A percentile compares a stretch with the other conserved stretches of the same genome.
Evolutionary conservation across 2,888 invertebrate species (phyloP).

Genomic region (Drosophila diplacantha): DNA sequence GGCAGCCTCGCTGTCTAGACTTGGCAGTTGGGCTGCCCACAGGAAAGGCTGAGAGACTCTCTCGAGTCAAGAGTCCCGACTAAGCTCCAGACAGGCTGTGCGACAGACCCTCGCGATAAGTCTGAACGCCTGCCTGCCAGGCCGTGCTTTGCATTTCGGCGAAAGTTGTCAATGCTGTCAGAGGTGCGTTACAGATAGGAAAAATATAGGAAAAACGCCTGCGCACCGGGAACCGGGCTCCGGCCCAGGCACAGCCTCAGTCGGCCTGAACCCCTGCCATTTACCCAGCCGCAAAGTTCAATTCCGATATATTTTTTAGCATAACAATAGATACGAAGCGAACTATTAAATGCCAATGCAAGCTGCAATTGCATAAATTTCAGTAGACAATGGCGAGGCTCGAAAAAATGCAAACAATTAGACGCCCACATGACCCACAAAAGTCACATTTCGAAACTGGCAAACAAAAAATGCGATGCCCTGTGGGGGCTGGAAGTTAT

Average conservation of each 20-base stretch:
- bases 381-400: constrained; percentile 39
- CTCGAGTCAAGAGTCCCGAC: not conserved
- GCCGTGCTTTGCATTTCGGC: constrained; percentile 42
- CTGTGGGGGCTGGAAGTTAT: constrained; percentile 43
- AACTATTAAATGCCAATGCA: constrained; percentile 55
- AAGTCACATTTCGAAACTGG: constrained; percentile 31
- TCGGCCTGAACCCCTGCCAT: constrained; percentile 46
- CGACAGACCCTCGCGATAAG: constrained; percentile 40
- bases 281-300: constrained; percentile 46
- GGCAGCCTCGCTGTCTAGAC: constrained; percentile 54
- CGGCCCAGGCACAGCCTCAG: not conserved
- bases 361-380: constrained; percentile 46
- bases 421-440: constrained; percentile 60
- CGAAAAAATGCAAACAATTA: constrained; percentile 56
- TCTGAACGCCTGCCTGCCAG: constrained; percentile 41
- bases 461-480: constrained; percentile 15
- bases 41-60: constrained; percentile 44
- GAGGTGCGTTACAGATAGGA: constrained; percentile 40
- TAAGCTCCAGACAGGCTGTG: constrained; percentile 52
- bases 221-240: constrained; percentile 29
- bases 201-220: constrained; percentile 21
- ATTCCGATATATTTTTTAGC: constrained; percentile 27
- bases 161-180: constrained; percentile 48
- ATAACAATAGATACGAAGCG: constrained; percentile 50
- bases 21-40: constrained; percentile 51